These are phyloP conservation scores for Caerostris extrusa DNA, from an alignment of 1,140 invertebrate genomes.

Conservation along the genomic window DNA sequence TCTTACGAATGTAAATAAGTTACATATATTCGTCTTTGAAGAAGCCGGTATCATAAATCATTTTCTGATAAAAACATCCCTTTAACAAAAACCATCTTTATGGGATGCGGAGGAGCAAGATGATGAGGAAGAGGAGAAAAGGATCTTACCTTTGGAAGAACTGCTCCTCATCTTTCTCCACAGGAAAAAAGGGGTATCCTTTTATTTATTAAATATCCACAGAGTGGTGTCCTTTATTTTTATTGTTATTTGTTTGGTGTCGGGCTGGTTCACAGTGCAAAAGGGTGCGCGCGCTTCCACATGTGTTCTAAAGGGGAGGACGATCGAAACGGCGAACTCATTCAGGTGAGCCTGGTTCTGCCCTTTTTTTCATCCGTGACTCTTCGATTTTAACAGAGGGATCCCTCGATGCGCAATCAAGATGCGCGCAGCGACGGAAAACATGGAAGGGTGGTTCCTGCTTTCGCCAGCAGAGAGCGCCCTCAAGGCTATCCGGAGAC, in stretches of 20 bases:
- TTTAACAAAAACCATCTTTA: background rate
- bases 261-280: background rate
- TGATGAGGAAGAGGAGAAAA: background rate
- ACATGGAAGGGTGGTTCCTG: background rate
- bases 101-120: background rate
- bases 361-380: background rate
- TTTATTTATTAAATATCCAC: background rate
- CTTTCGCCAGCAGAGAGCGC: background rate
- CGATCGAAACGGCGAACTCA: background rate
- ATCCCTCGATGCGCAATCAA: background rate
- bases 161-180: background rate
- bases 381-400: slow-evolving; percentile 13
- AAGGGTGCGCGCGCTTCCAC: background rate
- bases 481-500: background rate
- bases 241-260: background rate
- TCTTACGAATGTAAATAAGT: background rate
- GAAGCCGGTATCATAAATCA: background rate
- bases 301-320: background rate
- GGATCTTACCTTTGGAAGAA: background rate
- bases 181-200: background rate
- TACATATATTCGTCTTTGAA: background rate
- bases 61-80: background rate
- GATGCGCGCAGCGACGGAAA: background rate
- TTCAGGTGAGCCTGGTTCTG: background rate
- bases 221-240: background rate